phyloP scores from a whole-genome alignment of 1,140 invertebrate genomes.

The Lerema accius region DNA sequence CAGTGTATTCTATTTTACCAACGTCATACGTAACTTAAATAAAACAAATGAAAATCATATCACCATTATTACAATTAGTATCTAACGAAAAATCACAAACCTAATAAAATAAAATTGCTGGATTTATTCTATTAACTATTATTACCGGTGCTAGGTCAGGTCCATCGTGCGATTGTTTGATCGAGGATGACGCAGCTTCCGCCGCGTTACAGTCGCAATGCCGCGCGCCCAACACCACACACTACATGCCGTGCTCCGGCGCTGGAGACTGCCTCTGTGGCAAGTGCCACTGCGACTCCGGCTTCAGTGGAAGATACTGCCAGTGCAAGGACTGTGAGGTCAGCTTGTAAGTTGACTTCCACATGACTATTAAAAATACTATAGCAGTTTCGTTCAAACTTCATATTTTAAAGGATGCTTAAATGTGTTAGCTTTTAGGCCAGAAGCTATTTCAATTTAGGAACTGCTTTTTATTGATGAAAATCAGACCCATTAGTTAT shows the following conservation, averaged over 20 bases:
- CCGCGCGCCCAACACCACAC: constrained; percentile 58
- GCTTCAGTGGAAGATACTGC: constrained; percentile 79
- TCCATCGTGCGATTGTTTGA: constrained; percentile 80
- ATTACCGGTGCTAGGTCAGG: constrained; percentile 78
- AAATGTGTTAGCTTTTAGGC: too few relatives aligned
- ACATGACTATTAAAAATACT: too few relatives aligned
- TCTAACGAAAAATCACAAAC: neutral
- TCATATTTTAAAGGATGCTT: too few relatives aligned
- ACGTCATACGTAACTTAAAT: too few relatives aligned
- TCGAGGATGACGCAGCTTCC: constrained; percentile 71
- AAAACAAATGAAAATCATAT: too few relatives aligned
- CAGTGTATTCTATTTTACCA: too few relatives aligned
- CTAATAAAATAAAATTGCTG: neutral
- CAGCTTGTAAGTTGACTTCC: constrained; percentile 67
- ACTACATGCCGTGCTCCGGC: constrained; percentile 57
- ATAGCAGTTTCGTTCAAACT: too few relatives aligned
- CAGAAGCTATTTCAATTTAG: too few relatives aligned
- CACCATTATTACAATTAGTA: too few relatives aligned
- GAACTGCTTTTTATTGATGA: too few relatives aligned
- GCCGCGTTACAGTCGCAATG: constrained; percentile 72
- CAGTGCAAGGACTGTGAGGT: constrained; percentile 79
- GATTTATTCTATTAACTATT: constrained; percentile 9
- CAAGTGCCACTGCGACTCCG: constrained; percentile 76
- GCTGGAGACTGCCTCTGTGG: constrained; percentile 82
- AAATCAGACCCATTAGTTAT: too few relatives aligned